Conservation (phyloP, 1,140 invertebrate genomes). For the Lethrus apterus region DNA sequence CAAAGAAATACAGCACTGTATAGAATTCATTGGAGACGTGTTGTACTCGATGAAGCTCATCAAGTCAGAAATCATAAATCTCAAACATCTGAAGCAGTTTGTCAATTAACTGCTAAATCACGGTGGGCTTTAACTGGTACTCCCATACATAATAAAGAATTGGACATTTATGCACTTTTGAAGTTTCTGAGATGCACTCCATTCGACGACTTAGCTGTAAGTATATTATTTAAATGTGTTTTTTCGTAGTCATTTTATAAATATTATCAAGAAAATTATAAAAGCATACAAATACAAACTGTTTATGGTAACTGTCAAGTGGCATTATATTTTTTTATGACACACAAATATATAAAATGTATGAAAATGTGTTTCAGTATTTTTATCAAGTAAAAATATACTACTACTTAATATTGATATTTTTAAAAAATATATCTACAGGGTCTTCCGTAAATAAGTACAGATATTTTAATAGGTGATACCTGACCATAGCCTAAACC, state of each 20-base stretch:
- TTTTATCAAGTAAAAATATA: too few relatives aligned
- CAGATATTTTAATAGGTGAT: too few relatives aligned
- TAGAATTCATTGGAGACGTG: conserved; percentile 69
- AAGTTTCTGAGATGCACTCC: conserved; percentile 80
- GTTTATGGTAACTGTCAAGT: too few relatives aligned
- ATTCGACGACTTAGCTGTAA: conserved; percentile 71
- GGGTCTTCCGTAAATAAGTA: too few relatives aligned
- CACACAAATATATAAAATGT: too few relatives aligned
- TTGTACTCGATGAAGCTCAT: conserved; percentile 92
- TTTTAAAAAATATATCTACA: too few relatives aligned
- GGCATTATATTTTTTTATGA: too few relatives aligned
- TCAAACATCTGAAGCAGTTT: conserved; percentile 62
- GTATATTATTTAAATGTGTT: conserved; percentile 14
- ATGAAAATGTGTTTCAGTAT: too few relatives aligned
- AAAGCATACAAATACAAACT: conserved; percentile 4
- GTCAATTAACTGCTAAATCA: conserved; percentile 50
- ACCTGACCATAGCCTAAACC: too few relatives aligned
- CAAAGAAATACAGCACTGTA: conserved; percentile 47
- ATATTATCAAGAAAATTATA: too few relatives aligned
- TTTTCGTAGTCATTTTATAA: neutral
- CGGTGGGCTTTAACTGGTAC: conserved; percentile 91
- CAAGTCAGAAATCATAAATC: conserved; percentile 82
- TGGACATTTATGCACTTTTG: conserved; percentile 81
- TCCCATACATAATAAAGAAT: conserved; percentile 88
- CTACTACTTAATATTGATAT: too few relatives aligned